Percentiles rank a stretch among this genome's conserved stretches.
Conservation (phyloP, 2,113 vertebrate genomes). For the Tinamus guttatus region DNA sequence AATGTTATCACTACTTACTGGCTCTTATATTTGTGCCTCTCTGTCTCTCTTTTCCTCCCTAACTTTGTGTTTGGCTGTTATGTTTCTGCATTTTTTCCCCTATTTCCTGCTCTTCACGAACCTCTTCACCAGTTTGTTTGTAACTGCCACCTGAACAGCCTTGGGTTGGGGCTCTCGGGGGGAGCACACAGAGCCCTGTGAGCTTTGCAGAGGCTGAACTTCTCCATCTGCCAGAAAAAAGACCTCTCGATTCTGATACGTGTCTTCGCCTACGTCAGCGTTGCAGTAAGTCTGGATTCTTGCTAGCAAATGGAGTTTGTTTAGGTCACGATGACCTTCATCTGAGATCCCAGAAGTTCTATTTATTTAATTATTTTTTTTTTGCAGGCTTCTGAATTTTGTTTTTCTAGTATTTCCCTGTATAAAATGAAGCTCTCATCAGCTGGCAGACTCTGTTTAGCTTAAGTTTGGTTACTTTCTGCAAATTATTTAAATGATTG, state of each 20-base stretch:
- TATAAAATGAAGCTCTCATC: not conserved
- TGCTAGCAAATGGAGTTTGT: not conserved
- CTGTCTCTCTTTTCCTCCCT: not conserved
- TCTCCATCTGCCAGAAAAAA: not conserved
- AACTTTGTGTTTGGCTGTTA: conserved; percentile 26
- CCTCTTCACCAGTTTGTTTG: conserved; percentile 12
- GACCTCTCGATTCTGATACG: not conserved
- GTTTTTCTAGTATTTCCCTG: not conserved
- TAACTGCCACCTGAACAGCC: conserved; percentile 39
- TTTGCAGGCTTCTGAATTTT: not conserved
- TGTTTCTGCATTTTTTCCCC: not conserved
- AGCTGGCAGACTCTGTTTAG: not conserved
- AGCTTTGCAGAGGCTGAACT: conserved; percentile 33
- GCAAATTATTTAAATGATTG: not conserved
- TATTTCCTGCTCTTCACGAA: conserved; percentile 2
- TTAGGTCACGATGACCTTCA: conserved; percentile 66
- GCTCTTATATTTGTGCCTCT: conserved; percentile 18
- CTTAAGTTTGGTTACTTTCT: not conserved
- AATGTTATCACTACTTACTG: not conserved
- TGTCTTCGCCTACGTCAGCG: not conserved
- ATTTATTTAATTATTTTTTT: not conserved
- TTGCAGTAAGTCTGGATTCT: conserved; percentile 5
- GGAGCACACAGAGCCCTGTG: conserved; percentile 22
- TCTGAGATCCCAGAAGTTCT: conserved; percentile 18
- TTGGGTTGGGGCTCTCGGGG: not conserved